Percentiles rank a stretch among this genome's conserved stretches.
phyloP scores from a whole-genome alignment of 2,113 vertebrate genomes.

The Microtus pennsylvanicus region DNA sequence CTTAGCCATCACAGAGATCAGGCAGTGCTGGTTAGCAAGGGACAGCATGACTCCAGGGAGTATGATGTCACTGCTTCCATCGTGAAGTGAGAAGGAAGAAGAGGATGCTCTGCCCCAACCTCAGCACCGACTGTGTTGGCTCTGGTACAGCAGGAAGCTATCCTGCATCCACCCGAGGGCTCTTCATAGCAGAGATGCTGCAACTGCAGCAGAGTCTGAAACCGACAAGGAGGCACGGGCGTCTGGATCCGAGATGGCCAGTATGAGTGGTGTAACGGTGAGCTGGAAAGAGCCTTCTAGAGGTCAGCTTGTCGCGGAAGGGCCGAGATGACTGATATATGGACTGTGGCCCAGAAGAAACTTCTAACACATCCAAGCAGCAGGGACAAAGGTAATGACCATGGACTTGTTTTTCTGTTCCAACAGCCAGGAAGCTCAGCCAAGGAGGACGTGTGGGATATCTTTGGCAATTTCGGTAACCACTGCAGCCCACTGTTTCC shows the following conservation, averaged over 20 bases:
- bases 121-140: background rate
- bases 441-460: no score
- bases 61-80: background rate
- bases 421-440: accelerated
- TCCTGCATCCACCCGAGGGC: background rate
- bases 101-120: background rate
- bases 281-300: background rate
- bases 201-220: background rate
- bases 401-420: no score
- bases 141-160: background rate
- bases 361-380: background rate
- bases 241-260: background rate
- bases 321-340: accelerated
- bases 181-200: background rate
- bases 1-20: no score
- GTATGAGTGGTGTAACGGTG: accelerated
- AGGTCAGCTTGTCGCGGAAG: background rate
- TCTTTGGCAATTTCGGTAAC: background rate
- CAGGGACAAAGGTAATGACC: background rate
- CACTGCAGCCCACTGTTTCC: background rate
- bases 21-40: background rate
- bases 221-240: background rate
- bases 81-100: no score
- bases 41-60: background rate
- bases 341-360: background rate